Evolutionary conservation across 2,797 vertebrate species (phyloP), one percentile per base, ranked within the genome.

Genomic region (Rhinophrynus dorsalis): DNA sequence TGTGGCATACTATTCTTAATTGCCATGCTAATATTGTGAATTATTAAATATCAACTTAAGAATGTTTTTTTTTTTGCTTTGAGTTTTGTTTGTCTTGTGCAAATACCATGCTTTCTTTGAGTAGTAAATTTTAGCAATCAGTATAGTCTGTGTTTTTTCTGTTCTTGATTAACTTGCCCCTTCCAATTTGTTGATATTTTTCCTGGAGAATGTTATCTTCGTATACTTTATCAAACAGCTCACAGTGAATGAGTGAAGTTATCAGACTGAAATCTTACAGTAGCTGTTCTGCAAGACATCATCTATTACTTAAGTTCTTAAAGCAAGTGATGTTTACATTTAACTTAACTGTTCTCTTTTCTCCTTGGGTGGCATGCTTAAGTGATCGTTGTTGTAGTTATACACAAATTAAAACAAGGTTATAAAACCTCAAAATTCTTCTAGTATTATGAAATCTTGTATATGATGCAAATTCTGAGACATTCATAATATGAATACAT

Each of bases 251-350:
- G 10, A 58, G 66, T 52, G 21, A 40, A 60, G 40, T 60, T 60
- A 68, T 60, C 56, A 40, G 30, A 10, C 42, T 59, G 29, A 57
- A 37, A 56, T 45, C 54, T 42, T 56, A 59, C 69, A 72, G 69
- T 65, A 72, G 69, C 69, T 52, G 68, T 65, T 65, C 69, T 72
- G 69, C 54, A 65, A 51, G 13, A 59, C 69, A 52, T 72, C 61
- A 59, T 24, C 45, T 17, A 40, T 65, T 65, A 40, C 45, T 50
- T 40, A 45, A 38, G 56, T 38, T 60, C 33, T 60, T 24, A 68
- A 60, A 29, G 47, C 40, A 62, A 69, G 52, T 24, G 13, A 65
- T 72, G 69, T 72, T 72, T 72, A 72, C 61, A 65, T 72, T 72
- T 18, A 57, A 64, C 69, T 65, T 58, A 60, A 58, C 54, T 65